These are phyloP conservation scores for Bombus breviceps DNA, from an alignment of 1,140 invertebrate genomes.

Conservation along the genomic window DNA sequence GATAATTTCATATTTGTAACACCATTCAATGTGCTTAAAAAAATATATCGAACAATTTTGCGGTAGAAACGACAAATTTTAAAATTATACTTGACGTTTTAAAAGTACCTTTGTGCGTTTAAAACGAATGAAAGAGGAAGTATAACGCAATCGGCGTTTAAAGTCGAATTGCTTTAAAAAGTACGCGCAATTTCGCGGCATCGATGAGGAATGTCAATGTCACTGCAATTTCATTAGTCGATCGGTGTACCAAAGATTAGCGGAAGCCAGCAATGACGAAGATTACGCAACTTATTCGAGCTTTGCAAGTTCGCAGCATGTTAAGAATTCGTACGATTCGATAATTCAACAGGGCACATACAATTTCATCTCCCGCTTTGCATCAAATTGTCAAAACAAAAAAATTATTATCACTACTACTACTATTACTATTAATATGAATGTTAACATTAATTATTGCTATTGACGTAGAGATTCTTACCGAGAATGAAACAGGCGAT, in stretches of 20 bases:
- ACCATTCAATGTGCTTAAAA: too few species aligned
- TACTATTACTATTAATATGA: too few species aligned
- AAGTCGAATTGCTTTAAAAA: not conserved
- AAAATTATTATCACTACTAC: too few species aligned
- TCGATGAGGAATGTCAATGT: conserved; percentile 31
- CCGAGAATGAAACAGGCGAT: conserved; percentile 89
- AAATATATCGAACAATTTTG: too few species aligned
- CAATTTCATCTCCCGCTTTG: not conserved
- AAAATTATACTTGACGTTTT: too few species aligned
- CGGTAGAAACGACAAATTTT: too few species aligned
- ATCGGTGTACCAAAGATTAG: not conserved
- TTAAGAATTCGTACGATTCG: not conserved
- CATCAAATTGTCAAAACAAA: not conserved
- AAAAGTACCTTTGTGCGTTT: too few species aligned
- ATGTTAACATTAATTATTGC: too few species aligned
- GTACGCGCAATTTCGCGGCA: not conserved
- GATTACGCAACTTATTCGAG: conserved; percentile 18
- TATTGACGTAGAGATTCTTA: conserved; percentile 72
- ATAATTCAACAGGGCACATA: not conserved
- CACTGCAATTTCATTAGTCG: conserved; percentile 26
- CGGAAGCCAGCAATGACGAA: conserved; percentile 35
- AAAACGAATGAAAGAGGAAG: not conserved
- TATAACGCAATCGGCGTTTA: not conserved
- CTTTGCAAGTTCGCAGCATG: not conserved
- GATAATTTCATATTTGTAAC: too few species aligned